phyloP scores from a whole-genome alignment of 2,888 invertebrate species.

The Cantharis rustica region DNA sequence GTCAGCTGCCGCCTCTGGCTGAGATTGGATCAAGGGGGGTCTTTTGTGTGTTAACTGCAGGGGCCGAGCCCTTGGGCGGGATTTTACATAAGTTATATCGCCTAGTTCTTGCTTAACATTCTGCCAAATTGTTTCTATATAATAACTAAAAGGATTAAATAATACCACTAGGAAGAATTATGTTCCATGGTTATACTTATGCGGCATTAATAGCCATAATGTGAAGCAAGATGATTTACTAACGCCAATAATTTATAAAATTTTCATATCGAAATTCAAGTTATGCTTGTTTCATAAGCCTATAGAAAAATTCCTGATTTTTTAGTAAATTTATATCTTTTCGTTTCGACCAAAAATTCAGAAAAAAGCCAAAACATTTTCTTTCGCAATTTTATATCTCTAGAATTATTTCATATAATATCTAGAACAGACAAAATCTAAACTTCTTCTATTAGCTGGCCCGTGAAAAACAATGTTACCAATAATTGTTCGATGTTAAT shows the following conservation, averaged over 20 bases:
- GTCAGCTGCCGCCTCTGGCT: conserved; percentile 47
- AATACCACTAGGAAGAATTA: background rate
- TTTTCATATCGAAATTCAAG: background rate
- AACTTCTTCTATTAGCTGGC: background rate
- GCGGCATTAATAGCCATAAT: background rate
- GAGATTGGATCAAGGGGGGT: conserved; percentile 51
- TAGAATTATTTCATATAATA: background rate
- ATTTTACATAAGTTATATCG: conserved; percentile 46
- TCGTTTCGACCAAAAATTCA: background rate
- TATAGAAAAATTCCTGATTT: background rate
- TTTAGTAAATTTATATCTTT: background rate
- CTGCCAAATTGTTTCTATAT: conserved; percentile 10
- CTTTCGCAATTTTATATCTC: background rate
- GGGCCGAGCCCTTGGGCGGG: conserved; percentile 51
- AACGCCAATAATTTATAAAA: background rate
- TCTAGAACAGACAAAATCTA: background rate
- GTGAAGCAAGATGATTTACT: background rate
- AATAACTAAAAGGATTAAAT: background rate
- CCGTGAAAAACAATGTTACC: background rate
- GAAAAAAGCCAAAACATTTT: background rate
- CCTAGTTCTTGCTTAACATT: conserved; percentile 36
- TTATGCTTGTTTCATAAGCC: background rate
- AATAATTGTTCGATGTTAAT: background rate
- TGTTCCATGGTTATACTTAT: background rate
- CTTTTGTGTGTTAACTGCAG: conserved; percentile 53